A percentile compares a stretch with the other conserved stretches of the same genome.
Evolutionary conservation across 2,113 vertebrate genomes (phyloP).

Genomic region (Lampris incognitus): DNA sequence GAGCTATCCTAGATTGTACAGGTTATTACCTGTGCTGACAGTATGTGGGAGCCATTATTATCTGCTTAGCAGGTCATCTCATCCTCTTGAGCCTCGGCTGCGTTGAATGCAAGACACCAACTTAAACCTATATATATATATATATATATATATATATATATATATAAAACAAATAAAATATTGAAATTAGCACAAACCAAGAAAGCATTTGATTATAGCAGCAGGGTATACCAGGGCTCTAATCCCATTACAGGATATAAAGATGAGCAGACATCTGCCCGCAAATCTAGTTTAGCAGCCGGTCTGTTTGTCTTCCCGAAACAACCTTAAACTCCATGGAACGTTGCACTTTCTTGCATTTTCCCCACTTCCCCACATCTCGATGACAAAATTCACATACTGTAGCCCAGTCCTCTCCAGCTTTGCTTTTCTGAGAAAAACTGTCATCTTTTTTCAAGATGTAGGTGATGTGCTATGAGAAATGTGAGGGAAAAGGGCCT

Average conservation of each 20-base stretch:
- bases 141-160: neutral
- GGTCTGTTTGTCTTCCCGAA: constrained; percentile 22
- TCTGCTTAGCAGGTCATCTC: neutral
- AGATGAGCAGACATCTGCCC: constrained; percentile 44
- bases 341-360: constrained; percentile 14
- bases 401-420: constrained; percentile 7
- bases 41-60: neutral
- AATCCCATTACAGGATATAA: constrained; percentile 49
- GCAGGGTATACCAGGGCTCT: constrained; percentile 20
- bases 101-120: neutral
- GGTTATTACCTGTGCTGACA: neutral
- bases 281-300: constrained; percentile 54
- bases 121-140: neutral
- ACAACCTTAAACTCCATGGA: constrained; percentile 4
- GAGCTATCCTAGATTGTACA: neutral
- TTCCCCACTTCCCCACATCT: constrained; percentile 3
- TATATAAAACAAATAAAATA: constrained; percentile 2
- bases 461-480: too few relatives aligned
- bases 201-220: constrained; percentile 24
- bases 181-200: constrained; percentile 43
- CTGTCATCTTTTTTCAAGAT: neutral
- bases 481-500: too few relatives aligned
- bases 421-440: constrained; percentile 11
- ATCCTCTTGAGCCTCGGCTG: neutral
- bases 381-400: constrained; percentile 10